Base-by-base conservation (phyloP, 2,888 invertebrate genomes). In the Drosophila nigricruria region DNA sequence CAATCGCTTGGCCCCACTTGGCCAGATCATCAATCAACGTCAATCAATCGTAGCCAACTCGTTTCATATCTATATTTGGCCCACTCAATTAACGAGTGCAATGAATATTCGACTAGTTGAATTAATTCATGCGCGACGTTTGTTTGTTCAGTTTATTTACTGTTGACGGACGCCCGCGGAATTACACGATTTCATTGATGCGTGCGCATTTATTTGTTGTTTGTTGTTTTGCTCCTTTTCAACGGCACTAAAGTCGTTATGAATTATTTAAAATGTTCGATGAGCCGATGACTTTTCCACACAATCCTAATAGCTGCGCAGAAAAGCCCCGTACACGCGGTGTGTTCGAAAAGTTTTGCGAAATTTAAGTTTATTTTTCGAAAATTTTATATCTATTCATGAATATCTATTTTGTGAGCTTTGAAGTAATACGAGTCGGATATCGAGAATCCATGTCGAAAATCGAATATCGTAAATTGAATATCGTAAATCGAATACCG, bases 191-290 rank as follows among this genome's bases (percentile, higher is more conserved):
- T 30, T 18, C 20, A 58, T 42, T 42, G 40, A 43, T 43, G 49
- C 34, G 38, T 57, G 18, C 18, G 18, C 18, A 18, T 20, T 54
- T 56, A 14, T 53, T 62, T 45, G 61, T n/a, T 38, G 25, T 43
- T 43, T 23, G 49, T 25, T 30, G 30, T 49, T 59, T 60, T 23
- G 49, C 23, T 40, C 30, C 30, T 27, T 25, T 27, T 25, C 10
- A 47, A 5, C 47, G 47, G 36, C 36, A 43, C 34, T 34, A 30
- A 68, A 60, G 49, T 32, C 18, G 38, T 20, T 34, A 38, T 73
- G 23, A 63, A 60, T 52, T 47, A 63, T 69, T 75, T 30, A 70
- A 34, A 16, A 25, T 25, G 20, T 16, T 52, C 53, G 38, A 5
- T 49, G 42, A 49, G 25, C n/a, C 32, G 49, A 49, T 32, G 34